These are phyloP conservation scores for Tetragonula carbonaria DNA, from an alignment of 2,888 invertebrate species.

Conservation along the genomic window DNA sequence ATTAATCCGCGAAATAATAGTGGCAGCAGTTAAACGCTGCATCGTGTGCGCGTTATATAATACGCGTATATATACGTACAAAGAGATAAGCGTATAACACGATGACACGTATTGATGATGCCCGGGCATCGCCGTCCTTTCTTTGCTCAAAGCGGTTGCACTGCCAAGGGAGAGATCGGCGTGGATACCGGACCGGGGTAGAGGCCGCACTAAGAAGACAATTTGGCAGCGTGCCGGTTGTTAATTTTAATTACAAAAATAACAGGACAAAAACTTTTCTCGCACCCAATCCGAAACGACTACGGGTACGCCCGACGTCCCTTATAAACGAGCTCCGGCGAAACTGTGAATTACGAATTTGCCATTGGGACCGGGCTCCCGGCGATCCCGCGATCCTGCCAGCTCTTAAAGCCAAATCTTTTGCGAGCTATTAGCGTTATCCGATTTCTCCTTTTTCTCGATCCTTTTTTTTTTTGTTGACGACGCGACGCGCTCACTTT, in stretches of 20 bases:
- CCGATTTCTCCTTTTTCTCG: not conserved
- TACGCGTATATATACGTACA: slow-evolving; percentile 24
- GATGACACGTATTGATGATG: slow-evolving; percentile 83
- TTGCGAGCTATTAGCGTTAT: slow-evolving; percentile 38
- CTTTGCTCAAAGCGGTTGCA: slow-evolving; percentile 42
- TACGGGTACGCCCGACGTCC: not conserved
- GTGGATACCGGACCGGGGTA: slow-evolving; percentile 52
- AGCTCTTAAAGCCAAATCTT: slow-evolving; percentile 50
- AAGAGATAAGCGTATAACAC: slow-evolving; percentile 71
- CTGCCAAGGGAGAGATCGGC: slow-evolving; percentile 63
- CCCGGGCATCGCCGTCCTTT: slow-evolving; percentile 79
- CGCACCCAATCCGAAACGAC: slow-evolving; percentile 30
- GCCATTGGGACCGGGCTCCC: slow-evolving; percentile 32
- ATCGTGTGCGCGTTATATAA: slow-evolving; percentile 46
- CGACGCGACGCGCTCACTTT: not conserved
- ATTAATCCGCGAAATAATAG: slow-evolving; percentile 61
- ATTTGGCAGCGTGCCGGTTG: slow-evolving; percentile 83
- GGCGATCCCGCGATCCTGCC: slow-evolving; percentile 31
- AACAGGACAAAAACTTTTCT: slow-evolving; percentile 73
- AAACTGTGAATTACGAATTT: slow-evolving; percentile 53
- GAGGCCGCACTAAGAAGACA: slow-evolving; percentile 78
- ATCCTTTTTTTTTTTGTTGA: not conserved
- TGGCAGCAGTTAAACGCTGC: slow-evolving; percentile 47
- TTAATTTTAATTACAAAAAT: slow-evolving; percentile 83
- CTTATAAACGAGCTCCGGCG: slow-evolving; percentile 58